phyloP scores from a whole-genome alignment of 2,797 vertebrate species.

The Gymnothorax reevesii region DNA sequence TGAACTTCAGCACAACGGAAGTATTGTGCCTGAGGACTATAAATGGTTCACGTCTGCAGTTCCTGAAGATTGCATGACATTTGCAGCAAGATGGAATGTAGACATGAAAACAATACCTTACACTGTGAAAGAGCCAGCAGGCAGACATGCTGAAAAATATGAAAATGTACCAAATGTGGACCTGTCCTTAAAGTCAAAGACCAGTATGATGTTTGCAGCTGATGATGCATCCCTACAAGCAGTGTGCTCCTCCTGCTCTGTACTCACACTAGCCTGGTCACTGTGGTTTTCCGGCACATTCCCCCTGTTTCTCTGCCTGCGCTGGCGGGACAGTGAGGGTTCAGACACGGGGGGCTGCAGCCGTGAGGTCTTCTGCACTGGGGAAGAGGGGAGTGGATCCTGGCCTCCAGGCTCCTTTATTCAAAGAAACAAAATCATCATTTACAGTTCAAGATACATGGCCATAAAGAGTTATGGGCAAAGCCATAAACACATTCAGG shows the following conservation, averaged over 20 bases:
- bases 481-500: not conserved
- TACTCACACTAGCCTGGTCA: conserved; percentile 60
- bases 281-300: conserved; percentile 37
- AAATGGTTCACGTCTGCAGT: not conserved
- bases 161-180: not conserved
- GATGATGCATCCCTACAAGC: not conserved
- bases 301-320: conserved; percentile 63
- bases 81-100: not conserved
- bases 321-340: conserved; percentile 68
- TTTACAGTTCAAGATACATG: not conserved
- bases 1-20: not conserved
- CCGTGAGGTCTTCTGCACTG: conserved; percentile 33
- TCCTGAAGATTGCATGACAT: not conserved
- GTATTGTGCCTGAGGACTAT: not conserved
- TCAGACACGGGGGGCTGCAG: conserved; percentile 66
- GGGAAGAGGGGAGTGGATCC: conserved; percentile 43
- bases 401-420: conserved; percentile 66
- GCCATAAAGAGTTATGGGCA: not conserved
- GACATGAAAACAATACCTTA: not conserved
- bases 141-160: not conserved
- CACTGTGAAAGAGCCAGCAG: not conserved
- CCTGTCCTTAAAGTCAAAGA: not conserved
- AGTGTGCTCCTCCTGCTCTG: not conserved
- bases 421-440: not conserved
- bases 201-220: not conserved